Evolutionary conservation across 1,140 invertebrate species (phyloP).

Genomic region (Tigriopus japonicus): DNA sequence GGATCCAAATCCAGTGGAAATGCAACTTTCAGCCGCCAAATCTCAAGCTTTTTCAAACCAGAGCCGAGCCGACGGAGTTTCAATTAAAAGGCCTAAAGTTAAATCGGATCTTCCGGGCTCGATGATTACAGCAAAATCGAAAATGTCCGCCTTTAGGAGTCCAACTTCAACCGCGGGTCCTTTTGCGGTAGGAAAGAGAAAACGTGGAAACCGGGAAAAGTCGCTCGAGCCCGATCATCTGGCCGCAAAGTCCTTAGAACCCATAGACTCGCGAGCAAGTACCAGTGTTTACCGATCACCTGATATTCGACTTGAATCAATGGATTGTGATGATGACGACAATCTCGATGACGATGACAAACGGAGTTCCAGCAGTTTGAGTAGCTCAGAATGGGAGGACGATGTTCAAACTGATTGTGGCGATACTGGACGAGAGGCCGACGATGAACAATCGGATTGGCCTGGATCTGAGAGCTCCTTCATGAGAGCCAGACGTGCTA

Average conservation of each 20-base stretch:
- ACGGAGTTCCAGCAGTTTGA: neutral
- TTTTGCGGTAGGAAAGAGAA: neutral
- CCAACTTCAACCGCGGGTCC: neutral
- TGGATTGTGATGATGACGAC: neutral
- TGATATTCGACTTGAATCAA: neutral
- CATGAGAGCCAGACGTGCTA: no score
- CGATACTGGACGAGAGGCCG: neutral
- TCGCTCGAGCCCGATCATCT: neutral
- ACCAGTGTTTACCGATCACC: neutral
- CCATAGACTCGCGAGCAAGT: neutral
- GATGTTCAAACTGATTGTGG: neutral
- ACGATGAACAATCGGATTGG: neutral
- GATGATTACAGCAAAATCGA: neutral
- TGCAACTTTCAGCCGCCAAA: neutral
- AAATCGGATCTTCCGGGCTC: neutral
- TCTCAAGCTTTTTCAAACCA: neutral
- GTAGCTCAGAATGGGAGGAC: neutral
- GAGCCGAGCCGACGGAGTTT: neutral
- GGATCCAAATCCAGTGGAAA: neutral
- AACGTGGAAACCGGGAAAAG: neutral
- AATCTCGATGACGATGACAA: neutral
- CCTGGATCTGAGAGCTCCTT: neutral
- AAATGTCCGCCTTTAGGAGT: neutral
- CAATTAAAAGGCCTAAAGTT: neutral
- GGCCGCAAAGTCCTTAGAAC: neutral